phyloP scores from a whole-genome alignment of 2,113 vertebrate species.

The Hemibagrus wyckioides region DNA sequence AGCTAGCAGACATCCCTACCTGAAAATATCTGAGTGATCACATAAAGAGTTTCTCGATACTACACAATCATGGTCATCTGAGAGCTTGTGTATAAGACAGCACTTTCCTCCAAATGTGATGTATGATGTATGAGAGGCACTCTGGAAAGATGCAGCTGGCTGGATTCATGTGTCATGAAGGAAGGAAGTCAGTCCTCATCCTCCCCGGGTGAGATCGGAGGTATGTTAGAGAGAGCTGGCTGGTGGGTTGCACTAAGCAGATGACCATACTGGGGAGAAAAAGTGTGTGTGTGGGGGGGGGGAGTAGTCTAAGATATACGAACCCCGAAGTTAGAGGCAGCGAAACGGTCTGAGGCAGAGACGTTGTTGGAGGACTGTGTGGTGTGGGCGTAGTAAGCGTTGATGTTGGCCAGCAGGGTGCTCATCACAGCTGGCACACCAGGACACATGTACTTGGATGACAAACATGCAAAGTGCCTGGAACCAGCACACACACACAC shows the following conservation, averaged over 20 bases:
- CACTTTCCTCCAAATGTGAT: not conserved
- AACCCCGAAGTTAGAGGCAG: slow-evolving; percentile 97
- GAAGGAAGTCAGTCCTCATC: not conserved
- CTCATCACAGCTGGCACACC: slow-evolving; percentile 98
- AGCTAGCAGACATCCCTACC: not conserved
- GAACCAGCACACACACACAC: not conserved
- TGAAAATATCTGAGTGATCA: not conserved
- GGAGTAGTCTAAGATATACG: slow-evolving; percentile 60
- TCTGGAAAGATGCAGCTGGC: not conserved
- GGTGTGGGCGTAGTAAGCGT: slow-evolving; percentile 97
- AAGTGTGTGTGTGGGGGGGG: not conserved
- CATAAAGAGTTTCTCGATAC: not conserved
- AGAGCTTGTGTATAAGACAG: not conserved
- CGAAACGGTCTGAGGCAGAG: slow-evolving; percentile 94
- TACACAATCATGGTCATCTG: not conserved
- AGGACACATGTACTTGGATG: slow-evolving; percentile 98
- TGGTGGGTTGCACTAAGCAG: not conserved
- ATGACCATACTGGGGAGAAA: not conserved
- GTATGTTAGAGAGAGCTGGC: not conserved
- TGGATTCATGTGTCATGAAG: not conserved
- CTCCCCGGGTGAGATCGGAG: not conserved
- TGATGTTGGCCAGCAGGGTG: slow-evolving; percentile 96
- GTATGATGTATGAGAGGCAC: not conserved
- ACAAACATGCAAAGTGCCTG: slow-evolving; percentile 97
- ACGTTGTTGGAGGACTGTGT: slow-evolving; percentile 93